Evolutionary conservation across 2,888 invertebrate genomes (phyloP).

Genomic region (Aphidoletes aphidimyza): DNA sequence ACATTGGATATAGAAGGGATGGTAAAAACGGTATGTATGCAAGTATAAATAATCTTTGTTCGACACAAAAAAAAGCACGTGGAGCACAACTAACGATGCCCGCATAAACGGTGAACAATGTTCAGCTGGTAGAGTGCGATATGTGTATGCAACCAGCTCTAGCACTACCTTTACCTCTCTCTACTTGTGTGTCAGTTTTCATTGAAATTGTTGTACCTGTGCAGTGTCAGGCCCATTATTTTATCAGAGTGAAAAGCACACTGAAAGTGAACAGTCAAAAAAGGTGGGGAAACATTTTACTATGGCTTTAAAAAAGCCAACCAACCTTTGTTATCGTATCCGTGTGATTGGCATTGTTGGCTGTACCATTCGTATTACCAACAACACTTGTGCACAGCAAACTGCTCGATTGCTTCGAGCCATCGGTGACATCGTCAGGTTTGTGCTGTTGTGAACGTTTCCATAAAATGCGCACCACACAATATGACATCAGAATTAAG

Average conservation of each 20-base stretch:
- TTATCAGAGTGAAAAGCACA: neutral
- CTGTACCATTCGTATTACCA: constrained; percentile 33
- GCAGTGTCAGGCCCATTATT: neutral
- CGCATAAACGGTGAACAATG: neutral
- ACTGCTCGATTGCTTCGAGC: constrained; percentile 56
- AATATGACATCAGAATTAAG: constrained; percentile 56
- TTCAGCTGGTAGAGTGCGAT: neutral
- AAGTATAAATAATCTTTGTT: constrained; percentile 36
- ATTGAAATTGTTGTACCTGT: too few species aligned
- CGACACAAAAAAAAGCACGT: neutral
- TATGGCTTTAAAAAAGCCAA: neutral
- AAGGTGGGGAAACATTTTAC: neutral
- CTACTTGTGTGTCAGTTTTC: too few species aligned
- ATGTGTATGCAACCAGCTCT: too few species aligned
- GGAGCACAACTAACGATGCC: constrained; percentile 22
- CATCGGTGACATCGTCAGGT: constrained; percentile 55
- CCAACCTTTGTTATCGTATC: constrained; percentile 53
- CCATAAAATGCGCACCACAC: constrained; percentile 57
- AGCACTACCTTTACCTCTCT: too few species aligned
- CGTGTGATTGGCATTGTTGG: constrained; percentile 12
- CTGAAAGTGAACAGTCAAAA: neutral
- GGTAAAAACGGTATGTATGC: neutral
- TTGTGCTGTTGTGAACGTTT: constrained; percentile 53
- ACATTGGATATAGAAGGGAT: neutral
- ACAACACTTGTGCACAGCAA: constrained; percentile 55